Conservation (phyloP, 2,797 vertebrate species). For the Apogon talboti region DNA sequence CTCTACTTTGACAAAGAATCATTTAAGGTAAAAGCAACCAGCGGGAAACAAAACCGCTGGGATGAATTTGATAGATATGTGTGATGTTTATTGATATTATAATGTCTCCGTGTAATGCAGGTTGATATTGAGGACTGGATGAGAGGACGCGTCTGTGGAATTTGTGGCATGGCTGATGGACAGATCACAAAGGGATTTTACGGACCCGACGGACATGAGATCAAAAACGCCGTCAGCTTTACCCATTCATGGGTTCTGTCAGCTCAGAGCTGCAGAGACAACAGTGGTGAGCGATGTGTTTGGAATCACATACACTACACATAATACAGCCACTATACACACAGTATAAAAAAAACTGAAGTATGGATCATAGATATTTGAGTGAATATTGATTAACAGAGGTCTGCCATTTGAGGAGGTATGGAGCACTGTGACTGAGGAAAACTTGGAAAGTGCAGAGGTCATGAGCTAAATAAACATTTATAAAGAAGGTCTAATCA, state of each 20-base stretch:
- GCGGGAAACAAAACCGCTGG: background rate
- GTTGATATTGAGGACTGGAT: slow-evolving; percentile 85
- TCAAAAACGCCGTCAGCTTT: slow-evolving; percentile 79
- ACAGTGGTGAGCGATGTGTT: slow-evolving; percentile 56
- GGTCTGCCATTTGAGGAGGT: too few relatives aligned
- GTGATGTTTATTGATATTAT: background rate
- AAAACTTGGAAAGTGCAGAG: too few relatives aligned
- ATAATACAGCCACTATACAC: too few relatives aligned
- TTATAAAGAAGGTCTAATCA: too few relatives aligned
- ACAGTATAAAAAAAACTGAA: too few relatives aligned
- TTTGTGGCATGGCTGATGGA: slow-evolving; percentile 87
- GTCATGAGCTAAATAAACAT: too few relatives aligned
- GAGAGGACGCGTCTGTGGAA: slow-evolving; percentile 85
- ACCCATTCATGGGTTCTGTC: slow-evolving; percentile 86
- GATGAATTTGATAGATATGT: background rate
- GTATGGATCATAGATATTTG: too few relatives aligned
- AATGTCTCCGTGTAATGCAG: slow-evolving; percentile 43
- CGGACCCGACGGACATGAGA: slow-evolving; percentile 78
- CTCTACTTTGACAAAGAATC: slow-evolving; percentile 77
- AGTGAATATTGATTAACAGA: too few relatives aligned
- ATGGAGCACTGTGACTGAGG: too few relatives aligned
- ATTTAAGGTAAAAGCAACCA: slow-evolving; percentile 70
- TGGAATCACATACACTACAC: too few relatives aligned
- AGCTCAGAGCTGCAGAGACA: slow-evolving; percentile 79
- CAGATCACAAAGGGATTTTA: slow-evolving; percentile 81